Evolutionary conservation across 1,140 invertebrate genomes (phyloP).

Genomic region (Zaprionus davidi): DNA sequence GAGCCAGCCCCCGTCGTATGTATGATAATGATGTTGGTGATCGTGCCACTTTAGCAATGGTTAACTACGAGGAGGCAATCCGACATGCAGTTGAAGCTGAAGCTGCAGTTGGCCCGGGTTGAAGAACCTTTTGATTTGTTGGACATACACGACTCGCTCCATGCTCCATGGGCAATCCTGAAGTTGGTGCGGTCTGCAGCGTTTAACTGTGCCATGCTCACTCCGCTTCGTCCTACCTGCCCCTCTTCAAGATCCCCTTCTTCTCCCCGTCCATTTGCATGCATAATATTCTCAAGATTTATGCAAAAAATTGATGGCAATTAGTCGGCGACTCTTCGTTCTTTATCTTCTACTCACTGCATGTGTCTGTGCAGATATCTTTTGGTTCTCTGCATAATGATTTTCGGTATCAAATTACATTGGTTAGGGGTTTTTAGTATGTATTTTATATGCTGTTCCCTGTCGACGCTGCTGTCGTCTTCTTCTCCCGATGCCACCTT

Average conservation of each 20-base stretch:
- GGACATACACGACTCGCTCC: constrained; percentile 40
- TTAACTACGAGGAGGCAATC: constrained; percentile 59
- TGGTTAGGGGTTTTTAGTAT: constrained; percentile 79
- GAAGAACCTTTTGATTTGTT: constrained; percentile 82
- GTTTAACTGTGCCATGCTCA: constrained; percentile 74
- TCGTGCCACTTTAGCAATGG: constrained; percentile 81
- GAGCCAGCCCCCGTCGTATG: constrained; percentile 39
- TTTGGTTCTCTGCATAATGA: constrained; percentile 68
- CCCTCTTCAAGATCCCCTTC: background rate
- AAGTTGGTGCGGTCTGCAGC: constrained; percentile 68
- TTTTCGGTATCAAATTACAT: constrained; percentile 82
- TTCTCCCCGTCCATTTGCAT: constrained; percentile 44
- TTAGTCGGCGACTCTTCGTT: constrained; percentile 62
- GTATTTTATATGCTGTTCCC: constrained; percentile 73
- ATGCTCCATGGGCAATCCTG: constrained; percentile 77
- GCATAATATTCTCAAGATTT: constrained; percentile 80
- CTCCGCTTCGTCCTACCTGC: background rate
- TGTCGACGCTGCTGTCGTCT: constrained; percentile 49
- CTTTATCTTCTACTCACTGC: constrained; percentile 24
- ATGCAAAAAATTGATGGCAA: constrained; percentile 82
- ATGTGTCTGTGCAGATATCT: constrained; percentile 18
- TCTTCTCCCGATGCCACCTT: constrained; percentile 56
- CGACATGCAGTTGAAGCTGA: constrained; percentile 22
- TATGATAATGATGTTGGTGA: constrained; percentile 81
- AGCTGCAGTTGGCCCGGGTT: constrained; percentile 46